A percentile compares a stretch with the other conserved stretches of the same genome.
These are phyloP conservation scores for Arctia plantaginis DNA, from an alignment of 2,888 invertebrate genomes.

Conservation along the genomic window DNA sequence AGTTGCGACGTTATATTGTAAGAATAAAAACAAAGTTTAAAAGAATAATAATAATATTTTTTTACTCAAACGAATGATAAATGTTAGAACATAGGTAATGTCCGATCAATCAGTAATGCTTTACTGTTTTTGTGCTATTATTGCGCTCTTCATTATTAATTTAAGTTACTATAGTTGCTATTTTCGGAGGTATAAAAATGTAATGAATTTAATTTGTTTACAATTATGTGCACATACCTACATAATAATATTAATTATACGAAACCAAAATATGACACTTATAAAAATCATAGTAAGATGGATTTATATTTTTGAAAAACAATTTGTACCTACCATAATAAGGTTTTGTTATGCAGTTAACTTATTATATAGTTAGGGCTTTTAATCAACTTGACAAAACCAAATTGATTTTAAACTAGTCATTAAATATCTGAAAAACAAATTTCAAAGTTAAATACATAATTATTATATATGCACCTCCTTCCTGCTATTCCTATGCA, in stretches of 20 bases:
- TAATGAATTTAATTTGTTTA: background rate
- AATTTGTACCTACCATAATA: background rate
- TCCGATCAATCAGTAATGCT: background rate
- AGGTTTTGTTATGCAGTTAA: background rate
- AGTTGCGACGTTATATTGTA: background rate
- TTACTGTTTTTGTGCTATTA: background rate
- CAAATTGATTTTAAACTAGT: background rate
- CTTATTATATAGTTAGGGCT: too few species aligned
- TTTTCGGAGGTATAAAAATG: background rate
- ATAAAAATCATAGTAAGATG: background rate
- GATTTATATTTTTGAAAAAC: background rate
- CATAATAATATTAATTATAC: background rate
- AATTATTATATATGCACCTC: too few species aligned
- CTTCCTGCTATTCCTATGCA: too few species aligned
- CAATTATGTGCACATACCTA: background rate
- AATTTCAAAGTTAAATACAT: too few species aligned
- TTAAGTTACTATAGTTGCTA: background rate
- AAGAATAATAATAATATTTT: background rate
- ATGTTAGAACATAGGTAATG: background rate
- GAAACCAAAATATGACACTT: background rate
- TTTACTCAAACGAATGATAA: background rate
- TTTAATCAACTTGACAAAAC: background rate
- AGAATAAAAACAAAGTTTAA: background rate
- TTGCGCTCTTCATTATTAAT: background rate
- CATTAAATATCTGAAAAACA: too few species aligned